Evolutionary conservation across 2,113 vertebrate genomes (phyloP), one percentile per base, ranked within the genome.

Genomic region (Seriola quinqueradiata): DNA sequence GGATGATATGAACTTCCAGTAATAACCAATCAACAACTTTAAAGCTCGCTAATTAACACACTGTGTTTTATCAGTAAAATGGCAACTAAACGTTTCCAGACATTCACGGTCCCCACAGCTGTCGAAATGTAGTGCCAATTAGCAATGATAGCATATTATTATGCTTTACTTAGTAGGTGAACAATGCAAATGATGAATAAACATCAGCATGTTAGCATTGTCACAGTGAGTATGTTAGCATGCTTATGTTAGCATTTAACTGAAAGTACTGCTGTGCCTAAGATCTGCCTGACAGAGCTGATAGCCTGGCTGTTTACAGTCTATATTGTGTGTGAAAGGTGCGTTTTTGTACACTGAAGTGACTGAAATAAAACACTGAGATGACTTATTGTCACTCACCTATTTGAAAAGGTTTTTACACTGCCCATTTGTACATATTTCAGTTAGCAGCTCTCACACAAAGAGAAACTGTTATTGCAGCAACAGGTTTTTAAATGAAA

Each of bases 401-500:
- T 52, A 7, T 10, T 21, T 52, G 50, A 21, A 52, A 9, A 21
- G 3, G 19, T 50, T 28, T 28, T 21, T 3, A 52, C 8, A 52
- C 21, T 63, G 12, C 13, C 2, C 8, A 8, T 23, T n/a, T 0
- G 10, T 17, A 6, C 8, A 57, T 23, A 5, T 9, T 57, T 12
- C 52, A 55, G 57, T 48, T 44, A 34, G 23, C 55, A 57, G 48
- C 59, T 64, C 38, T 65, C 34, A 14, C 50, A 28, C n/a, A 16
- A 7, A 21, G 17, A 8, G 10, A 4, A 25, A 48, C 36, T 42
- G 32, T n/a, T 50, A 48, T 2, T 44, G 19, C 5, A 10, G 13
- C 25, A 2, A 28, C 28, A 70, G 38, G 40, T 55, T 70, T 50
- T 75, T 28, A 48, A 76, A 76, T n/a, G 59, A 36, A 76, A n/a